These are phyloP conservation scores for Aphrophora alni DNA, from an alignment of 2,888 invertebrate genomes.

Conservation along the genomic window DNA sequence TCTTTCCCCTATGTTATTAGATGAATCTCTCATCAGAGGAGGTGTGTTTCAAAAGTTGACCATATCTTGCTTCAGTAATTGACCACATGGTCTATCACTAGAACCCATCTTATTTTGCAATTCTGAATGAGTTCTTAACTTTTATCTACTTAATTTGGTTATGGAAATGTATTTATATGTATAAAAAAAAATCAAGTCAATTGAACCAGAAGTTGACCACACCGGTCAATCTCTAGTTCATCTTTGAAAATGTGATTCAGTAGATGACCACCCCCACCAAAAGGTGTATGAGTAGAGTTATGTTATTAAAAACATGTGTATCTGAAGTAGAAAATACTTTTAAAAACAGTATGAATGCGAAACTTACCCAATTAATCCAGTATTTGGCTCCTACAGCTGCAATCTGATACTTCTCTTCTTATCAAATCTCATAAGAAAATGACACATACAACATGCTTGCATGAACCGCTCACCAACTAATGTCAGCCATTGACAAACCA, in stretches of 20 bases:
- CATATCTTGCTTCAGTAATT: conserved; percentile 11
- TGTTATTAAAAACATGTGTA: conserved; percentile 15
- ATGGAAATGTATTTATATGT: conserved; percentile 12
- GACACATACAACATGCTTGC: background rate
- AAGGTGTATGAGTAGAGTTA: background rate
- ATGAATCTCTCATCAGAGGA: background rate
- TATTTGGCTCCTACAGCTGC: conserved; percentile 12
- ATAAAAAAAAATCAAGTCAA: background rate
- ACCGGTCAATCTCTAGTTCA: conserved; percentile 7
- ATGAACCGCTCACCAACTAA: conserved; percentile 4
- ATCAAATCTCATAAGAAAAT: conserved; percentile 15
- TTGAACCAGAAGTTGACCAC: conserved; percentile 17
- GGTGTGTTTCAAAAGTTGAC: conserved; percentile 20
- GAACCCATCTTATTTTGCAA: conserved; percentile 14
- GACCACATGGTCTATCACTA: conserved; percentile 4
- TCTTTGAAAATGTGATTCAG: conserved; percentile 14
- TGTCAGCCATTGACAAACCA: conserved; percentile 11
- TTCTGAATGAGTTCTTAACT: background rate
- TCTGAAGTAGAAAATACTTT: background rate
- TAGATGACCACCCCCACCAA: conserved; percentile 11
- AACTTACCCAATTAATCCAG: background rate
- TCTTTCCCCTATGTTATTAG: no score
- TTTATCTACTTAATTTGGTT: conserved; percentile 10
- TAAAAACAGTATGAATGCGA: background rate
- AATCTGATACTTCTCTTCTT: background rate